Evolutionary conservation across 2,888 invertebrate genomes (phyloP).

Genomic region (Caenorhabditis parvicauda): DNA sequence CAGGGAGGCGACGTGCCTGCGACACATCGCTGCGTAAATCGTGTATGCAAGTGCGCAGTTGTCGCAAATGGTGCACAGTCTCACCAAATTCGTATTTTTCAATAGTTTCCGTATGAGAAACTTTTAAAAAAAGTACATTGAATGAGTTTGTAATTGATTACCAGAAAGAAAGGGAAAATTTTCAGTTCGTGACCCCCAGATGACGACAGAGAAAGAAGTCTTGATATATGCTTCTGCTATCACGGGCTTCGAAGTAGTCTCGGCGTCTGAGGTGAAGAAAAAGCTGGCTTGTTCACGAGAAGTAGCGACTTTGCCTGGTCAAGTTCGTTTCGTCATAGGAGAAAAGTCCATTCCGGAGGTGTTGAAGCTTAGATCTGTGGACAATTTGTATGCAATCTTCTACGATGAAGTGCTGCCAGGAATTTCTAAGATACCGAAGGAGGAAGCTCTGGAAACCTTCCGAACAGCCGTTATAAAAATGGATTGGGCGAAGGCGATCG

Average conservation of each 20-base stretch:
- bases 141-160: too few relatives aligned
- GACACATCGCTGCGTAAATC: too few relatives aligned
- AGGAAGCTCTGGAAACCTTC: constrained; percentile 18
- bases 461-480: constrained; percentile 11
- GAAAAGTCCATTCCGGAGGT: constrained; percentile 31
- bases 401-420: constrained; percentile 16
- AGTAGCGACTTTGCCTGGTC: constrained; percentile 55
- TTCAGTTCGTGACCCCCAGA: too few relatives aligned
- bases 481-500: constrained; percentile 25
- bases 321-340: constrained; percentile 54
- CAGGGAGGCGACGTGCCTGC: too few relatives aligned
- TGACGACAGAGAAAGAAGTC: background rate
- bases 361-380: constrained; percentile 27
- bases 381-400: constrained; percentile 29
- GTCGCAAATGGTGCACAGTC: too few relatives aligned
- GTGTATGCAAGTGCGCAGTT: too few relatives aligned
- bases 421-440: constrained; percentile 14
- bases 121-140: too few relatives aligned
- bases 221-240: constrained; percentile 57
- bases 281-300: constrained; percentile 5
- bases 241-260: constrained; percentile 65
- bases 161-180: too few relatives aligned
- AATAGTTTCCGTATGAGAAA: too few relatives aligned
- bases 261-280: constrained; percentile 62
- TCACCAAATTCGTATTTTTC: too few relatives aligned